Base-by-base conservation (phyloP, 2,888 invertebrate genomes). In the Orthosia gracilis region DNA sequence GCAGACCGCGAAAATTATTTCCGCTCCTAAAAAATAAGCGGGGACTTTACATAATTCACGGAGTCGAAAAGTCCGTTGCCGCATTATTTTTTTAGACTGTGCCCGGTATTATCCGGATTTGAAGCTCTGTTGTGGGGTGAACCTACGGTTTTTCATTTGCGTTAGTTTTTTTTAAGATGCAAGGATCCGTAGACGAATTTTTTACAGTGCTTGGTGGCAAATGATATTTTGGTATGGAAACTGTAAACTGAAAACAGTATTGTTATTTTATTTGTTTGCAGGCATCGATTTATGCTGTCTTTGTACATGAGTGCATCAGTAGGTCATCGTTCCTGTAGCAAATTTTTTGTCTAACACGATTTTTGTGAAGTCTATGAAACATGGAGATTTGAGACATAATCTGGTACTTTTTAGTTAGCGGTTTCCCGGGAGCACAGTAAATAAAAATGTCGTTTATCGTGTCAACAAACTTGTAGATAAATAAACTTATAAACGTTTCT, bases 1-100 rank as follows among this genome's bases (percentile, higher is more conserved):
- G 83, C 71, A 77, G 76, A 78, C 82, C 83, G 84, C 78, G 84
- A 84, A 90, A 88, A 88, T 87, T 84, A 84, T 87, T 83, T 85
- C 77, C 68, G 75, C 73, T 67, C 75, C 76, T 81, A 81, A 87
- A 85, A 86, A 87, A 86, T 76, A 84, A 85, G 75, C 87, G 69
- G 68, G 79, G 86, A 76, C 80, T 88, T 87, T 85, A 83, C 81
- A 87, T 87, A 87, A 87, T 85, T 87, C 83, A 83, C 82, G 76
- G 78, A 85, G 84, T 83, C 78, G 76, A 75, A 82, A 84, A 85
- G 68, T 80, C 77, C 64, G 80, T 55, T 50, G 70, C 52, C 68
- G 81, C 71, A 82, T 85, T 85, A 83, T 84, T 86, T 87, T 85
- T 83, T 83, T 80, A 69, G 71, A 81, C 75, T 76, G 76, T 50